phyloP scores from a whole-genome alignment of 37 sponge, comb jelly and placozoan species.

The Cliona cf. orientalis region DNA sequence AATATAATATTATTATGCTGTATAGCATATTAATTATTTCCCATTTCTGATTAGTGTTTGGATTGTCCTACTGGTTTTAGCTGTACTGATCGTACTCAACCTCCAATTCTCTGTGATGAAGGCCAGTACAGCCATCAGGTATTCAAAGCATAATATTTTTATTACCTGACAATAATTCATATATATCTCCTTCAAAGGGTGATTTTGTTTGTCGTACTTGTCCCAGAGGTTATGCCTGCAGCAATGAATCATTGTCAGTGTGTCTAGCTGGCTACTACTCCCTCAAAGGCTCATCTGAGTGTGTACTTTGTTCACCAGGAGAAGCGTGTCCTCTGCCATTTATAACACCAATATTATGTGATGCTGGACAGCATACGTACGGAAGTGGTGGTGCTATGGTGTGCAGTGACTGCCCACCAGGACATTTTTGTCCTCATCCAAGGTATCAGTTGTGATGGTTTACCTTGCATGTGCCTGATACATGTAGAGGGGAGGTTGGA shows the following conservation, averaged over 20 bases:
- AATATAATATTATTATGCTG: background rate
- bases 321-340: constrained; percentile 2
- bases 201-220: background rate
- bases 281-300: background rate
- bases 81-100: background rate
- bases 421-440: constrained; percentile 6
- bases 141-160: background rate
- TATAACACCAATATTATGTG: background rate
- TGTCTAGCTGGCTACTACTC: constrained; percentile 1
- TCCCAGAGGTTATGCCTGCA: background rate
- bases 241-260: background rate
- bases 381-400: background rate
- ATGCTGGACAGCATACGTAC: background rate
- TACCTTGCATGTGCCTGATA: no score
- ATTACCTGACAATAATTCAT: background rate
- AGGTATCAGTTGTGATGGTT: background rate
- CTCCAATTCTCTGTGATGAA: background rate
- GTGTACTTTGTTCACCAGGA: background rate
- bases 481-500: no score
- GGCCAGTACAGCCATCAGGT: background rate
- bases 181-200: background rate
- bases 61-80: background rate
- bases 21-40: background rate
- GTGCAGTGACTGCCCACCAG: constrained; percentile 16
- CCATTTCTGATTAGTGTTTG: background rate